Base-by-base conservation (phyloP, 2,888 invertebrate genomes). In the Synergus umbraculus region DNA sequence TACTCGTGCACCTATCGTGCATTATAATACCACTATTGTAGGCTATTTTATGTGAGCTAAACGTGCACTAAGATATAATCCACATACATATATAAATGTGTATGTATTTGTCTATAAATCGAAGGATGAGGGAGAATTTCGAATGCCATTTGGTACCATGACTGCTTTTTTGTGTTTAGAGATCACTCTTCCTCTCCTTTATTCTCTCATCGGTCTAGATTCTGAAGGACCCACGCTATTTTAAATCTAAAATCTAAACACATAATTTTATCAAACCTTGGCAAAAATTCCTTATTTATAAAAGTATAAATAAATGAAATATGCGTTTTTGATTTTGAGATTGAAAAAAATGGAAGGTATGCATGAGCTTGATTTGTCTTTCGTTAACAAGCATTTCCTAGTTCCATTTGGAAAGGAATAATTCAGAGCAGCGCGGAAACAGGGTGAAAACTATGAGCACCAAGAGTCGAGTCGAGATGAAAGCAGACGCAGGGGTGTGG, bases 401-500 rank as follows among this genome's bases (percentile, higher is more conserved):
- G 82, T 83, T 80, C 83, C 78, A 84, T 83, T 81, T 79, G 81
- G 43, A 58, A 78, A 81, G 83, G 83, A 85, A 85, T 85, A 86
- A 69, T 85, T 85, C 84, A 83, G 83, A 82, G 84, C 83, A 66
- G 76, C 77, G 78, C 81, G 79, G 77, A 77, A 79, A 82, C 76
- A 78, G 79, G 76, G 81, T 73, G 82, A 80, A 78, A 80, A 79
- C 76, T 69, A 29, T 29, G 67, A 77, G 81, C 77, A 76, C 81
- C 78, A 79, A 81, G 82, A 82, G 82, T 79, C 78, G 83, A 80
- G 81, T 67, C 67, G 80, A 79, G 84, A 83, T 83, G 85, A 85
- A 82, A 82, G 83, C 82, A 83, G 79, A 78, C 76, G 81, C 77
- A 87, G 89, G 89, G 89, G 91, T 90, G 90, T 89, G 91, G 89